Evolutionary conservation across 35 echinoderm and acorn worm species (phyloP), one percentile per base, ranked within the genome.

Genomic region (Diadema setosum): DNA sequence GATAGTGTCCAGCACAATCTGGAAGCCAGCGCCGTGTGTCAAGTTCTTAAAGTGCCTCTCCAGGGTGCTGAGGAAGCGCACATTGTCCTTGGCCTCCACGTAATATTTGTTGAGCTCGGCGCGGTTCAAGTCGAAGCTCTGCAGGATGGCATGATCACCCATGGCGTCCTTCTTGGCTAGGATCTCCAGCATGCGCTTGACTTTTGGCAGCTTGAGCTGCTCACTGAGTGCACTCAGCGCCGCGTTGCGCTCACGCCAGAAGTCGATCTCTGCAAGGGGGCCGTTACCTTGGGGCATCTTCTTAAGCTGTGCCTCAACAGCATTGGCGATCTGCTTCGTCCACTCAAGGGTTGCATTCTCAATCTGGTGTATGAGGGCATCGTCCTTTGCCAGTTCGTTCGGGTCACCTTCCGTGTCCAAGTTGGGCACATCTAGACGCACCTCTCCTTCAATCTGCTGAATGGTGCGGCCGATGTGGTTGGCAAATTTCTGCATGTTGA

Each of bases 401-500:
- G 80, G 75, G 49, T 99, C 93, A 17, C 96, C 89, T 18, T 99
- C 87, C 3, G 89, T 86, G 17, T 81, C 42, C 0, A 99, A 82
- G 0, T 95, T 82, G 0, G 96, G 96, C 21, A 99, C 75, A 49
- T 99, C 93, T 4, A 99, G 83, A 18, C 93, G 82, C 3, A 99
- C 93, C 81, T 94, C 96, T 16, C 96, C 96, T 82, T 99, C 96
- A 75, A 99, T 99, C 50, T 99, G 93, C 55, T 99, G 96, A 75
- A 99, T 99, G 27, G 96, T 99, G 11, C 96, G 81, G 5, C 81
- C 78, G 39, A 95, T 95, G 87, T 99, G 96, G 16, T 64, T 90
- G 23, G 93, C 92, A 87, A 99, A 99, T 80, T 99, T 99, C 60
- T 94, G 89, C 96, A 99, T 99, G 82, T 99, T 99, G 87, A 99